These are phyloP conservation scores for Cynoglossus semilaevis DNA, from an alignment of 2,113 vertebrate genomes.

Conservation along the genomic window DNA sequence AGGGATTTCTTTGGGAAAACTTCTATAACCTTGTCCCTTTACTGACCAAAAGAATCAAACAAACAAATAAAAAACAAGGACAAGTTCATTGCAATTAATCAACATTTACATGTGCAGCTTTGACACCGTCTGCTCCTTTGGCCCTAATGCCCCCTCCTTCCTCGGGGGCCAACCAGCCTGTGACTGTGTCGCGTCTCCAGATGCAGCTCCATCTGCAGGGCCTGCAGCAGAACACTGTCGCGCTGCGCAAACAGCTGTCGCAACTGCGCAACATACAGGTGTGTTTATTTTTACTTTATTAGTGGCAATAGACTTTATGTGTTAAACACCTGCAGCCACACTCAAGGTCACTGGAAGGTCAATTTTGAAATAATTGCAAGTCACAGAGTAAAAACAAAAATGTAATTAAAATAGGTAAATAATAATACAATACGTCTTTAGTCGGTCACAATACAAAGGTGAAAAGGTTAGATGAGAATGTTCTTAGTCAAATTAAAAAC, in stretches of 20 bases:
- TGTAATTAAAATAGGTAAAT: too few species aligned
- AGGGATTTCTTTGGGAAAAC: constrained; percentile 31
- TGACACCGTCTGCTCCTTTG: constrained; percentile 78
- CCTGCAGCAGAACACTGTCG: constrained; percentile 89
- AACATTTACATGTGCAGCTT: constrained; percentile 56
- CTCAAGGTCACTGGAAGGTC: too few species aligned
- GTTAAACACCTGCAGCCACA: too few species aligned
- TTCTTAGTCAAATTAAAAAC: too few species aligned
- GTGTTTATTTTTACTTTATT: constrained; percentile 6
- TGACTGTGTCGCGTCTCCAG: constrained; percentile 84
- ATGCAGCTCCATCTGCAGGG: constrained; percentile 94
- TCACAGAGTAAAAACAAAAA: too few species aligned
- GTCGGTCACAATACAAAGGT: too few species aligned
- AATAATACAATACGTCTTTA: too few species aligned
- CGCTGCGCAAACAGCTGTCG: constrained; percentile 89
- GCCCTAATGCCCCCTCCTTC: constrained; percentile 81
- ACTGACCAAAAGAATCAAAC: background rate
- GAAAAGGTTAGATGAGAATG: too few species aligned
- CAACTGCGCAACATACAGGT: constrained; percentile 93
- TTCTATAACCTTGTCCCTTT: constrained; percentile 23
- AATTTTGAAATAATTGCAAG: too few species aligned
- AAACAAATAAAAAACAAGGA: background rate
- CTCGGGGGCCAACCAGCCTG: constrained; percentile 78
- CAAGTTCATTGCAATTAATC: background rate
- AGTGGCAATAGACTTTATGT: too few species aligned